Evolutionary conservation across 2,797 vertebrate genomes (phyloP).

Genomic region (Cyclopterus lumpus): DNA sequence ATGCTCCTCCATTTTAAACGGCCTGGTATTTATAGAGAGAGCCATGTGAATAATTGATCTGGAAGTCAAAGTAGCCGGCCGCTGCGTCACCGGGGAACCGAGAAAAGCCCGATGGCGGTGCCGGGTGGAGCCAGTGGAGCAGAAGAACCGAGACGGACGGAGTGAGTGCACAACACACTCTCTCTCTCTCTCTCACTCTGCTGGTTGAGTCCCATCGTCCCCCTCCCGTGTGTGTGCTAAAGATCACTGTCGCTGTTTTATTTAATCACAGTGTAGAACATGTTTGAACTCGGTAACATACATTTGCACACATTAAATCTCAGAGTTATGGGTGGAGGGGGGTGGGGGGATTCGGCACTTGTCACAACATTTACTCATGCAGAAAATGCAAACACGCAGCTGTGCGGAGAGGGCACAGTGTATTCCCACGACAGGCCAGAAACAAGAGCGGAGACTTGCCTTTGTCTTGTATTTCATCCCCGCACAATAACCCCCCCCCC

Average conservation of each 20-base stretch:
- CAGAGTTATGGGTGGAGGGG: too few relatives aligned
- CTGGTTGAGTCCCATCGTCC: slow-evolving; percentile 41
- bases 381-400: slow-evolving; percentile 16
- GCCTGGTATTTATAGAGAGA: slow-evolving; percentile 76
- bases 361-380: slow-evolving; percentile 11
- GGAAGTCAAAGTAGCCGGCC: slow-evolving; percentile 58
- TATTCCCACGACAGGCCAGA: background rate
- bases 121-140: slow-evolving; percentile 70
- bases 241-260: slow-evolving; percentile 24
- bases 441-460: background rate
- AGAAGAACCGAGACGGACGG: slow-evolving; percentile 70
- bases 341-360: background rate
- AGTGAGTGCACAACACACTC: slow-evolving; percentile 53
- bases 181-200: slow-evolving; percentile 41
- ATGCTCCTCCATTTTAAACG: slow-evolving; percentile 65
- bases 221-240: slow-evolving; percentile 6
- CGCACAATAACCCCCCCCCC: background rate
- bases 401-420: background rate
- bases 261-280: slow-evolving; percentile 42
- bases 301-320: slow-evolving; percentile 22
- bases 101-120: slow-evolving; percentile 48
- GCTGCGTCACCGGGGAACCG: slow-evolving; percentile 48
- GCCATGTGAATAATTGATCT: slow-evolving; percentile 81
- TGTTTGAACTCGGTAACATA: slow-evolving; percentile 38
- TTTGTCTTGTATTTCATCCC: background rate